These are phyloP conservation scores for Odontophorus gujanensis DNA, from an alignment of 2,113 vertebrate species.

Conservation along the genomic window DNA sequence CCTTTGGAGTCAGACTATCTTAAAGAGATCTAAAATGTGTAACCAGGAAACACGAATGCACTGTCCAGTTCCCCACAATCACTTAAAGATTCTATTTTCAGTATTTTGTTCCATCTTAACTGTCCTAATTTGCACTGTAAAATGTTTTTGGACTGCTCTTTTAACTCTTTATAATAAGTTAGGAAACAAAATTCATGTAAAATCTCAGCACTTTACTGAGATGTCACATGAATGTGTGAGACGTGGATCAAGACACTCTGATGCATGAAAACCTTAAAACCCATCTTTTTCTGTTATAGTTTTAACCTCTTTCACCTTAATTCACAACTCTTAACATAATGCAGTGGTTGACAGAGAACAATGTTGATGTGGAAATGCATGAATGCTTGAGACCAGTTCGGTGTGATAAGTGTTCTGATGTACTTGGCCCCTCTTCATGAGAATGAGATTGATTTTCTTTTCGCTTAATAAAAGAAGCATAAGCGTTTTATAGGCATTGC, in stretches of 20 bases:
- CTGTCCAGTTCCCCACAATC: not conserved
- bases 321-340: not conserved
- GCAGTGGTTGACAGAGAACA: not conserved
- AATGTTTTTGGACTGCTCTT: not conserved
- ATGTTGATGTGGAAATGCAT: not conserved
- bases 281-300: not conserved
- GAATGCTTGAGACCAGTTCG: not conserved
- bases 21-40: not conserved
- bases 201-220: not conserved
- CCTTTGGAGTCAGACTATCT: not conserved
- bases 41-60: not conserved
- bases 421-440: not conserved
- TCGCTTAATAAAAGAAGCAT: not conserved
- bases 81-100: not conserved
- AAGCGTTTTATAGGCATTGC: not conserved
- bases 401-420: not conserved
- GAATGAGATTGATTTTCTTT: not conserved
- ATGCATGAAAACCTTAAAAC: not conserved
- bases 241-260: not conserved
- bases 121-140: not conserved
- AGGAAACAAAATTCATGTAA: not conserved
- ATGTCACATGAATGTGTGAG: not conserved
- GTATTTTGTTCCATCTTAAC: not conserved
- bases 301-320: not conserved
- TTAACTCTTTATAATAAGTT: not conserved